Evolutionary conservation across 2,113 vertebrate species (phyloP).

Genomic region (Limnothrissa miodon): DNA sequence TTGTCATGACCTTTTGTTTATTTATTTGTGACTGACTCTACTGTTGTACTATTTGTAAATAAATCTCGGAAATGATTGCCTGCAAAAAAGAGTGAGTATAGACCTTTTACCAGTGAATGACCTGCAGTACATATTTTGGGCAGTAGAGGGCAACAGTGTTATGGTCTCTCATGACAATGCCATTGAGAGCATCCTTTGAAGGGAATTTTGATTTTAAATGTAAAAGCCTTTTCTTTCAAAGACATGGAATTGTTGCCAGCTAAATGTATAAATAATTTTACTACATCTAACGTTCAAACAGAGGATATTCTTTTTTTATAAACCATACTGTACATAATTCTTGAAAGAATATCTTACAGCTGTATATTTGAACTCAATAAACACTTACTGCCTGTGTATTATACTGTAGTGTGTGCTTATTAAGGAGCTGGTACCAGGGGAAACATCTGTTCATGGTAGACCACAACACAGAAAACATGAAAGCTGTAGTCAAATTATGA

Average conservation of each 20-base stretch:
- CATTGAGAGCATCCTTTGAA: neutral
- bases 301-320: constrained; percentile 9
- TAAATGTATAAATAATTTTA: constrained; percentile 10
- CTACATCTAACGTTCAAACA: neutral
- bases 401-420: neutral
- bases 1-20: constrained; percentile 52
- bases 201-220: neutral
- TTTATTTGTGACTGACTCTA: constrained; percentile 62
- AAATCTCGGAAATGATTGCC: constrained; percentile 37
- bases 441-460: neutral
- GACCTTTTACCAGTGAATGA: neutral
- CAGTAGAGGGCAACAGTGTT: constrained; percentile 40
- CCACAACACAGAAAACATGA: neutral
- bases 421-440: neutral
- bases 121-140: constrained; percentile 34
- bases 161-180: neutral
- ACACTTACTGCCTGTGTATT: neutral
- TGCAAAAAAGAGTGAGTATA: neutral
- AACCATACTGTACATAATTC: constrained; percentile 12
- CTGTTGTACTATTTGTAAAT: constrained; percentile 63
- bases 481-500: neutral
- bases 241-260: neutral
- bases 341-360: constrained; percentile 14
- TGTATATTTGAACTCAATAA: constrained; percentile 13
- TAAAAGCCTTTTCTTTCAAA: constrained; percentile 16